Evolutionary conservation across 2,797 vertebrate genomes (phyloP).

Genomic region (Acipenser oxyrinchus): DNA sequence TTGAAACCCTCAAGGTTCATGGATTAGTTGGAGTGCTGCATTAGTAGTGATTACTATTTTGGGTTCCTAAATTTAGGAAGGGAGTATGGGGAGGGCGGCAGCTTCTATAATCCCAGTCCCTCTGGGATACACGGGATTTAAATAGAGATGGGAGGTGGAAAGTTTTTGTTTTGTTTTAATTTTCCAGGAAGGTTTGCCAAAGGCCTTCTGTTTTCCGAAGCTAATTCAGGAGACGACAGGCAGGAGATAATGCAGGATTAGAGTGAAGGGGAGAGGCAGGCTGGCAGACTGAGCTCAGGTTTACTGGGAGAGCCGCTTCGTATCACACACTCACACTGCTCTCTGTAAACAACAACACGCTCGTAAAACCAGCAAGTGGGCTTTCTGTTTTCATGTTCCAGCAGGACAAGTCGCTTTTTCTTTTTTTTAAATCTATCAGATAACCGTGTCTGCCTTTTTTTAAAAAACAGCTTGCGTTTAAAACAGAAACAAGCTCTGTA

Average conservation of each 20-base stretch:
- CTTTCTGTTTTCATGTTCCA: too few species aligned
- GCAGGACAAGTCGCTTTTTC: too few species aligned
- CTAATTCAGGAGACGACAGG: slow-evolving; percentile 18
- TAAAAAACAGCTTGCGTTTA: too few species aligned
- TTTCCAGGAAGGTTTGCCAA: slow-evolving; percentile 15
- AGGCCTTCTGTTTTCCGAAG: slow-evolving; percentile 4
- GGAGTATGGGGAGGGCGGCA: slow-evolving; percentile 1
- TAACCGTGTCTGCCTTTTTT: too few species aligned
- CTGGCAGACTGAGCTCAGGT: not conserved
- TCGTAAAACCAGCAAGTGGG: too few species aligned
- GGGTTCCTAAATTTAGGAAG: slow-evolving; percentile 13
- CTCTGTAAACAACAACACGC: too few species aligned
- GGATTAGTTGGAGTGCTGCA: too few species aligned
- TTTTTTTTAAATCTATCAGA: too few species aligned
- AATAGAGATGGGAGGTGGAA: slow-evolving; percentile 4
- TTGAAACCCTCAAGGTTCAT: too few species aligned
- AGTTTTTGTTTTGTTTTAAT: slow-evolving; percentile 8
- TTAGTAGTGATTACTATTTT: slow-evolving; percentile 22
- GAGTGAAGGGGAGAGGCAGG: not conserved
- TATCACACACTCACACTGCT: too few species aligned
- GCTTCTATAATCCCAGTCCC: not conserved
- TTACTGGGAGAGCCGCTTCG: too few species aligned
- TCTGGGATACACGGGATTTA: slow-evolving; percentile 9
- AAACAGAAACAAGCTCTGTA: too few species aligned
- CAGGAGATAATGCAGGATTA: slow-evolving; percentile 5